phyloP scores from a whole-genome alignment of 2,888 invertebrate species.

The Bruchidius siliquastri region DNA sequence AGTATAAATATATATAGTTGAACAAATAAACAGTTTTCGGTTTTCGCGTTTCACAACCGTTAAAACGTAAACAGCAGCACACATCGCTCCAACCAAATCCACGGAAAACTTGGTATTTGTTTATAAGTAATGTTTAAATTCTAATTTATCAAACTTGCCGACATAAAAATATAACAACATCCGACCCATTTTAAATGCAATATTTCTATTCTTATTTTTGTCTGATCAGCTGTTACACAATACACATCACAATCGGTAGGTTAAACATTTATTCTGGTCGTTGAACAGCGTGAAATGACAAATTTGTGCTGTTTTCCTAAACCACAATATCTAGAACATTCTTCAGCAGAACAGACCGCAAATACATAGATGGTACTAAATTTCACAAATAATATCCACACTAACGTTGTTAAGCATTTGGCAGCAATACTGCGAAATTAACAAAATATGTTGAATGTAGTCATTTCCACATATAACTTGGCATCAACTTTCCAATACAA shows the following conservation, averaged over 20 bases:
- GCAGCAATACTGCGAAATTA: neutral
- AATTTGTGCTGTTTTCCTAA: neutral
- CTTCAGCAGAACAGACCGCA: neutral
- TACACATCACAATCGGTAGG: neutral
- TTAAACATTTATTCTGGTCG: neutral
- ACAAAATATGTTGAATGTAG: too few species aligned
- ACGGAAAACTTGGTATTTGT: neutral
- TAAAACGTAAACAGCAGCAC: too few species aligned
- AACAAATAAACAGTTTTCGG: neutral
- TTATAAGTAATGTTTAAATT: neutral
- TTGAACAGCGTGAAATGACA: neutral
- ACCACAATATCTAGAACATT: neutral
- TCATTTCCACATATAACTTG: too few species aligned
- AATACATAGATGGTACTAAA: neutral
- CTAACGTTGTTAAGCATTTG: neutral
- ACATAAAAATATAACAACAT: neutral
- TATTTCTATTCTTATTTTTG: neutral
- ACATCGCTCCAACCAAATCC: too few species aligned
- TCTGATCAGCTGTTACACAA: neutral
- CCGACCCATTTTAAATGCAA: neutral
- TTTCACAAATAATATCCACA: neutral
- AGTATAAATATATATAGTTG: too few species aligned
- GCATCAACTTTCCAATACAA: too few species aligned
- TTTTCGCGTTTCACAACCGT: neutral
- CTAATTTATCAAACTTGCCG: neutral